Evolutionary conservation across 1,140 invertebrate genomes (phyloP).

Genomic region (Diploscapter pachys): DNA sequence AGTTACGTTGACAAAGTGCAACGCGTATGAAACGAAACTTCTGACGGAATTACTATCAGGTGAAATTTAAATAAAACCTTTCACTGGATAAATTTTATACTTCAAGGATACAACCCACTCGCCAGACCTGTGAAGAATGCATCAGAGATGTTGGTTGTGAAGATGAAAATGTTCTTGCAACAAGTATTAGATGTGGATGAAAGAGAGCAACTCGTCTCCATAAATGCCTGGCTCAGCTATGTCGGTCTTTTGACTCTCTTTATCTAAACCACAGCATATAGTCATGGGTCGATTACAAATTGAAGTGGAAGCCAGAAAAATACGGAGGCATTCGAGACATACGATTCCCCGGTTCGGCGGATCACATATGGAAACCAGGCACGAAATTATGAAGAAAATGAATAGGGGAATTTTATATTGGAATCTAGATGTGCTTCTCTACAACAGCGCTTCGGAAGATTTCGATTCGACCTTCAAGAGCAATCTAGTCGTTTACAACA

Average conservation of each 20-base stretch:
- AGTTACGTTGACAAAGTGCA: too few species aligned
- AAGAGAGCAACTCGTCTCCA: constrained; percentile 43
- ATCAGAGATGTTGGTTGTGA: constrained; percentile 86
- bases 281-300: constrained; percentile 97
- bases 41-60: too few species aligned
- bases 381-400: too few species aligned
- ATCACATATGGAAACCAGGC: constrained; percentile 87
- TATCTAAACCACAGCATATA: constrained; percentile 56
- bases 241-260: constrained; percentile 13
- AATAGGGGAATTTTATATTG: too few species aligned
- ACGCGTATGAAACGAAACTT: too few species aligned
- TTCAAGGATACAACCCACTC: constrained; percentile 78
- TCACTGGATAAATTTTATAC: neutral
- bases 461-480: constrained; percentile 45
- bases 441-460: constrained; percentile 89
- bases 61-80: too few species aligned
- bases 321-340: constrained; percentile 92
- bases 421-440: constrained; percentile 83
- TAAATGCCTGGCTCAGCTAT: constrained; percentile 47
- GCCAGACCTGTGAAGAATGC: constrained; percentile 94
- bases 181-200: constrained; percentile 98
- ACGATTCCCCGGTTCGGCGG: constrained; percentile 87
- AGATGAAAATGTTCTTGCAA: constrained; percentile 94
- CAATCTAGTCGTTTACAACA: constrained; percentile 40
- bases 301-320: constrained; percentile 89